Evolutionary conservation across 2,797 vertebrate species (phyloP), one percentile per base, ranked within the genome.

Genomic region (Micromesistius poutassou): DNA sequence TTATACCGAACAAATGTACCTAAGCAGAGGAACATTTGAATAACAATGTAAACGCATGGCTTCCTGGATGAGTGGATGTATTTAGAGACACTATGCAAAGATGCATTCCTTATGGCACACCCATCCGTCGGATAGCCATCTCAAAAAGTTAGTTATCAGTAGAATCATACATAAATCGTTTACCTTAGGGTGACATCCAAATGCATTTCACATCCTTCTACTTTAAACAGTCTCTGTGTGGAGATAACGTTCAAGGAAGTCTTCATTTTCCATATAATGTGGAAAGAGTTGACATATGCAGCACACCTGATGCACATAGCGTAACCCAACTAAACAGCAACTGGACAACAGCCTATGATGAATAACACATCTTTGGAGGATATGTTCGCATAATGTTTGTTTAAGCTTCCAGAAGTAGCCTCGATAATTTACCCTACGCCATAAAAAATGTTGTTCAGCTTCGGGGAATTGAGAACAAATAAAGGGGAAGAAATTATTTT

Each of bases 401-500:
- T 62, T 25, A 8, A 62, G 55, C 16, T 7, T 10, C 22, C 22
- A 62, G 22, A n/a, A n/a, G n/a, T n/a, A 62, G 55, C 5, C 55
- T 62, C 55, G 2, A 62, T 9, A n/a, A 25, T 62, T 62, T 9
- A 25, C 55, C n/a, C 22, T 8, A n/a, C 6, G 7, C 55, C 55
- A 25, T 8, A 62, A 62, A 5, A 62, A 19, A 62, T 25, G 19
- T 25, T 8, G 5, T 25, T n/a, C 30, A 76, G 55, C 74, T 71
- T 68, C 31, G 77, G 70, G 79, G 71, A 30, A 31, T 12, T 35
- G 36, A 33, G 19, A 42, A 62, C n/a, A 16, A 74, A 77, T 73
- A n/a, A 62, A 75, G 74, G 78, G 84, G 72, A 40, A 81, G 62
- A 82, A 83, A 84, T 40, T 36, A 30, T 25, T 77, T 71, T 75